A percentile compares a stretch with the other conserved stretches of the same genome.
These are phyloP conservation scores for Coronaproctus castanopsis DNA, from an alignment of 2,888 invertebrate genomes.

Conservation along the genomic window DNA sequence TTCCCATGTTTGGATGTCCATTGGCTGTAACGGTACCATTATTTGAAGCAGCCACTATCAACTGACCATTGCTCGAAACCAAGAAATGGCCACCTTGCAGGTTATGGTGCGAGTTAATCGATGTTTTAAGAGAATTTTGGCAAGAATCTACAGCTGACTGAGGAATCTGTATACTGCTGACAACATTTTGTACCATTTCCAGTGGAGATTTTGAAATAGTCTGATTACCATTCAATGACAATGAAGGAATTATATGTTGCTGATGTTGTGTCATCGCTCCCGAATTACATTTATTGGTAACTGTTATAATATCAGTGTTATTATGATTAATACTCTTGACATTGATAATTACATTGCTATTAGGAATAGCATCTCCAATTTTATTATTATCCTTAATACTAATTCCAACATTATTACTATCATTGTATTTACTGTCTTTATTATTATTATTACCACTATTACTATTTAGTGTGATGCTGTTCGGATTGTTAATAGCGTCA, in stretches of 20 bases:
- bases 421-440: not conserved
- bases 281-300: too few relatives aligned
- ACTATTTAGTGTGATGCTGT: not conserved
- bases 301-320: not conserved
- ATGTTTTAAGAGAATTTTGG: slow-evolving; percentile 14
- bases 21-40: slow-evolving; percentile 7
- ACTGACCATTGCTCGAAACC: slow-evolving; percentile 54
- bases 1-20: not conserved
- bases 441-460: not conserved
- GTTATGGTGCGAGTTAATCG: slow-evolving; percentile 9
- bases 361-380: not conserved
- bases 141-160: slow-evolving; percentile 18
- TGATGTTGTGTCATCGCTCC: not conserved
- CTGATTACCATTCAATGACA: not conserved
- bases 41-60: slow-evolving; percentile 39
- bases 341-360: not conserved
- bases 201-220: slow-evolving; percentile 36
- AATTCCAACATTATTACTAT: not conserved
- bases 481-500: not conserved
- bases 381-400: too few relatives aligned
- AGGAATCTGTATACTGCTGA: slow-evolving; percentile 21
- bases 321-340: not conserved
- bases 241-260: not conserved
- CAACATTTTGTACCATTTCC: slow-evolving; percentile 44
- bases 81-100: slow-evolving; percentile 36